These are phyloP conservation scores for Protosalanx chinensis DNA, from an alignment of 2,797 vertebrate species.

Conservation along the genomic window DNA sequence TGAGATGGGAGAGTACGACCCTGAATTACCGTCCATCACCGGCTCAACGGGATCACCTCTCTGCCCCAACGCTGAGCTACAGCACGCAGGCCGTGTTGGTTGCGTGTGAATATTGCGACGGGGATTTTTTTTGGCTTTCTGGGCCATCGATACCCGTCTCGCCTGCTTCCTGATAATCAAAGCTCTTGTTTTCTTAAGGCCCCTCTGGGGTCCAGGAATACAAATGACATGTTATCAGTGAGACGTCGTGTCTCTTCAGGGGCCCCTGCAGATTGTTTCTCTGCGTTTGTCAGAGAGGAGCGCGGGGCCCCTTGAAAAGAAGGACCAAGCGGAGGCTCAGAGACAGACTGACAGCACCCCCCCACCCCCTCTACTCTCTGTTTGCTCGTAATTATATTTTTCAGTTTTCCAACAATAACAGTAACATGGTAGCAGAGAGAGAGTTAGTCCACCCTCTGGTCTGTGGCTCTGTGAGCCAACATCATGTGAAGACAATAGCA, in stretches of 20 bases:
- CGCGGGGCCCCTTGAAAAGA: neutral
- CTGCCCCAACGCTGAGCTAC: neutral
- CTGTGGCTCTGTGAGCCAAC: slow-evolving; percentile 38
- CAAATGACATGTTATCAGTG: neutral
- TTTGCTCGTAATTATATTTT: slow-evolving; percentile 38
- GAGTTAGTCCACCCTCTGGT: slow-evolving; percentile 28
- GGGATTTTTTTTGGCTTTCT: neutral
- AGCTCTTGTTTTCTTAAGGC: neutral
- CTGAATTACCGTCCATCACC: slow-evolving; percentile 42
- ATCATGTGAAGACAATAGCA: slow-evolving; percentile 58
- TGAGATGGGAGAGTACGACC: slow-evolving; percentile 48
- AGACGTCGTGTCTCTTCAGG: neutral
- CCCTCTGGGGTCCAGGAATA: too few relatives aligned
- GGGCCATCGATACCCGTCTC: neutral
- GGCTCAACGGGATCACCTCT: slow-evolving; percentile 39
- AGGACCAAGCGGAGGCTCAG: neutral
- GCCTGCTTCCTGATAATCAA: neutral
- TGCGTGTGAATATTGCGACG: neutral
- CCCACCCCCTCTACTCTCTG: neutral
- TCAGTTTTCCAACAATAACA: slow-evolving; percentile 39
- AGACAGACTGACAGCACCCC: slow-evolving; percentile 3
- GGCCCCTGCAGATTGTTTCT: neutral
- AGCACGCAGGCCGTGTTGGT: too few relatives aligned
- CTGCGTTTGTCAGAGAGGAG: too few relatives aligned
- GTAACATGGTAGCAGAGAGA: slow-evolving; percentile 30